Evolutionary conservation across 1,140 invertebrate genomes (phyloP).

Genomic region (Drosophila pectinifera): DNA sequence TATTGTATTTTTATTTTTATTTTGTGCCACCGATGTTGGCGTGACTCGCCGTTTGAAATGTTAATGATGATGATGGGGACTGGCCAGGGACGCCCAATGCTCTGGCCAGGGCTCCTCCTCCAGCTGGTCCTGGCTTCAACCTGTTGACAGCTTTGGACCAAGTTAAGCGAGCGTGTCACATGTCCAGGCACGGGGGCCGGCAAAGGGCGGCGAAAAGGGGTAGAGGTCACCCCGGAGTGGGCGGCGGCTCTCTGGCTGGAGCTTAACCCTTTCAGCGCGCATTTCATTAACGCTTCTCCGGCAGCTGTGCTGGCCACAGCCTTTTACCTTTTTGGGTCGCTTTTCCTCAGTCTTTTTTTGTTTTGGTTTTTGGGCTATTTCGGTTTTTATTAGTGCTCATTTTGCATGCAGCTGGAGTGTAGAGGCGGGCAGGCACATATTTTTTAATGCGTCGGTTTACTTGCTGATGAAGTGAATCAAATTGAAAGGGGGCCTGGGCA

Average conservation of each 20-base stretch:
- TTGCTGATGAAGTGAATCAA: constrained; percentile 84
- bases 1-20: constrained; percentile 25
- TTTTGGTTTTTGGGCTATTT: constrained; percentile 37
- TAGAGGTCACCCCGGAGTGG: constrained; percentile 4
- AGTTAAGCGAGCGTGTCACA: constrained; percentile 64
- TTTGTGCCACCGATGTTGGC: constrained; percentile 37
- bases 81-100: not conserved
- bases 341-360: constrained; percentile 26
- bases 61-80: constrained; percentile 52
- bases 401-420: constrained; percentile 61
- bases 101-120: not conserved
- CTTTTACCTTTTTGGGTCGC: constrained; percentile 30
- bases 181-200: constrained; percentile 29
- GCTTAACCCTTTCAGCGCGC: constrained; percentile 73
- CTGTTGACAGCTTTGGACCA: constrained; percentile 59
- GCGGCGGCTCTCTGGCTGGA: not conserved
- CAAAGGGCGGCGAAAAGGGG: not conserved
- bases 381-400: constrained; percentile 73
- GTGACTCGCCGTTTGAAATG: constrained; percentile 61
- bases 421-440: constrained; percentile 58
- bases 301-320: constrained; percentile 17
- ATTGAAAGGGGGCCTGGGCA: constrained; percentile 32
- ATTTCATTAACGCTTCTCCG: constrained; percentile 68
- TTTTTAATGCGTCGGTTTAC: constrained; percentile 81
- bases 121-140: constrained; percentile 39